Percentiles rank a stretch among this genome's conserved stretches.
Evolutionary conservation across 2,797 vertebrate species (phyloP).

Genomic region (Gadopsis marmoratus): DNA sequence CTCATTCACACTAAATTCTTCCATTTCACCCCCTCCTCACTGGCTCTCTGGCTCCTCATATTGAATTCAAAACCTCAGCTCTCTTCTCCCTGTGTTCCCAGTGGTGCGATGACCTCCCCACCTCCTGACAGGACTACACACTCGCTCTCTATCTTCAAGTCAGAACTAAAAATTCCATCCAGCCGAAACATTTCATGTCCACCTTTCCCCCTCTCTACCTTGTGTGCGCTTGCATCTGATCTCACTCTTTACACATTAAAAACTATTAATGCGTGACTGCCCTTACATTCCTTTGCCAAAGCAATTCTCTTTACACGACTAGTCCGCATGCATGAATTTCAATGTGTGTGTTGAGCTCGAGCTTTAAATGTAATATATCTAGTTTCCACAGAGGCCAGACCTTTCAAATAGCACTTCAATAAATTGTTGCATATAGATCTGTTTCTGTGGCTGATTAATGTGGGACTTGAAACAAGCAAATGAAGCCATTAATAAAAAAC

Average conservation of each 20-base stretch:
- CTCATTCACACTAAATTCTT: conserved; percentile 60
- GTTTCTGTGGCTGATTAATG: conserved; percentile 30
- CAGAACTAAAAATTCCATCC: conserved; percentile 29
- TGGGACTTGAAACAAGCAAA: conserved; percentile 4
- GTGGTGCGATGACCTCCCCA: conserved; percentile 55
- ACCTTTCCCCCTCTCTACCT: conserved; percentile 9
- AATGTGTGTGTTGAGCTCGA: conserved; percentile 31
- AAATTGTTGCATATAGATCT: conserved; percentile 23
- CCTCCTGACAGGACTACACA: conserved; percentile 54
- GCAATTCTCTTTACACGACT: conserved; percentile 23
- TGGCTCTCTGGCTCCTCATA: conserved; percentile 43
- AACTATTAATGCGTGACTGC: conserved; percentile 12
- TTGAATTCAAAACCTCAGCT: conserved; percentile 58
- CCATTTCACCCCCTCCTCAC: conserved; percentile 45
- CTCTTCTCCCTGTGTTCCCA: conserved; percentile 46
- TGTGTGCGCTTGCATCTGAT: conserved; percentile 16
- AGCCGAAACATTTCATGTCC: conserved; percentile 42
- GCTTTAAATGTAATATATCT: conserved; percentile 32
- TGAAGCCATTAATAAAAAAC: conserved; percentile 7
- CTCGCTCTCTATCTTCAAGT: conserved; percentile 35
- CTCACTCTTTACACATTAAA: conserved; percentile 4
- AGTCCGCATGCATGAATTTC: conserved; percentile 38
- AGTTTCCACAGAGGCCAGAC: conserved; percentile 28
- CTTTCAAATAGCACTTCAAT: conserved; percentile 19
- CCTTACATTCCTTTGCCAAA: conserved; percentile 9